Percentiles rank a stretch among this genome's conserved stretches.
phyloP scores from a whole-genome alignment of 2,113 vertebrate genomes.

The Ochotona curzoniae region DNA sequence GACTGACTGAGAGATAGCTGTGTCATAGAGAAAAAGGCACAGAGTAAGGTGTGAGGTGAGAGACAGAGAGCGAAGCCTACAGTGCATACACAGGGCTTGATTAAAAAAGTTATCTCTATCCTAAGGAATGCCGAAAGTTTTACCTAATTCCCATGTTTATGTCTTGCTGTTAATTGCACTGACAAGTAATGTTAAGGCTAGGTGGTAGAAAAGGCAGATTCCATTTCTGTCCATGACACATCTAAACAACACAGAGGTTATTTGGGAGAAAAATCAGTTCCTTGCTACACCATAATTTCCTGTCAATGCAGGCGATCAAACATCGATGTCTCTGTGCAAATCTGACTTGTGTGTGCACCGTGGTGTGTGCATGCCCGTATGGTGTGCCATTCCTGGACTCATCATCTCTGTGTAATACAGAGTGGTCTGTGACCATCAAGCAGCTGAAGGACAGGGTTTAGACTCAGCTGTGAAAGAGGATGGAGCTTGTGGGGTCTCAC shows the following conservation, averaged over 20 bases:
- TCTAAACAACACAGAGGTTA: neutral
- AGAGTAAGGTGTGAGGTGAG: neutral
- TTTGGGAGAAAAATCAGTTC: neutral
- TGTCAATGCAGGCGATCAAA: neutral
- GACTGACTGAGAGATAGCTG: neutral
- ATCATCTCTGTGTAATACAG: neutral
- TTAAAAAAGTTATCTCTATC: neutral
- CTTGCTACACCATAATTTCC: neutral
- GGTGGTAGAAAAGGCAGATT: neutral
- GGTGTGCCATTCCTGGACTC: neutral
- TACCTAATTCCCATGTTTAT: conserved; percentile 17
- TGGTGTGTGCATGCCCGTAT: too few species aligned
- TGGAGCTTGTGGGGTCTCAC: neutral
- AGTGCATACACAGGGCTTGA: too few species aligned
- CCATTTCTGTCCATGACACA: neutral
- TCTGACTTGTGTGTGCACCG: neutral
- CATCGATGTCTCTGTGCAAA: neutral
- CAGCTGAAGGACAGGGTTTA: neutral
- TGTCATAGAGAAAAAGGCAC: neutral
- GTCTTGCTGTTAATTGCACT: neutral
- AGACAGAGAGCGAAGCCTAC: neutral
- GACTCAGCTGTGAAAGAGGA: too few species aligned
- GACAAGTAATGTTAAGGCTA: conserved; percentile 23
- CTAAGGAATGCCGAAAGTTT: neutral
- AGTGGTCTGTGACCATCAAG: neutral